Percentiles rank a stretch among this genome's conserved stretches.
phyloP scores from a whole-genome alignment of 1,140 invertebrate genomes.

The Coptotermes formosanus region DNA sequence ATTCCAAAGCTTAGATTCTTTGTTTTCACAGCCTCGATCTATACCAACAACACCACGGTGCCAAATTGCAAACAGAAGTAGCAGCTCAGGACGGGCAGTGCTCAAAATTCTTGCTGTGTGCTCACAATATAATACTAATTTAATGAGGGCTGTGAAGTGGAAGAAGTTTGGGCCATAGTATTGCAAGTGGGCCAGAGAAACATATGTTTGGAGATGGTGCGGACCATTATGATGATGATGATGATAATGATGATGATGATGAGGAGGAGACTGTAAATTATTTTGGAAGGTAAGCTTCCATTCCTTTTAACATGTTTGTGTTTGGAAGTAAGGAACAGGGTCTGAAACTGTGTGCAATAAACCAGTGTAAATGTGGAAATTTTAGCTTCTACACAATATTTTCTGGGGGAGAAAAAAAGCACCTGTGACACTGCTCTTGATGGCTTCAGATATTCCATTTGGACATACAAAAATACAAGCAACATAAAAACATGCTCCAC shows the following conservation, averaged over 20 bases:
- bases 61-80: background rate
- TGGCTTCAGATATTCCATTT: background rate
- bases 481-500: background rate
- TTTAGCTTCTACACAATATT: conserved; percentile 51
- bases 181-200: conserved; percentile 42
- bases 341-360: conserved; percentile 64
- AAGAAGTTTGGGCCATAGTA: conserved; percentile 51
- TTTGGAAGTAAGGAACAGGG: conserved; percentile 66
- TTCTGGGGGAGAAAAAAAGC: too few species aligned
- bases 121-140: conserved; percentile 15
- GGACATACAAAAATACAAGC: background rate
- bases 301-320: conserved; percentile 62
- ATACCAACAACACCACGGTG: background rate
- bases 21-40: background rate
- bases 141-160: conserved; percentile 31
- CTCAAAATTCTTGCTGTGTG: conserved; percentile 47
- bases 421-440: conserved; percentile 29
- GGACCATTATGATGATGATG: conserved; percentile 41
- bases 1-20: conserved; percentile 11
- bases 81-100: conserved; percentile 35
- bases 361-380: conserved; percentile 64
- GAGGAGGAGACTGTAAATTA: conserved; percentile 3
- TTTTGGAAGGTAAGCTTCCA: conserved; percentile 41
- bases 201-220: conserved; percentile 44
- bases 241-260: too few species aligned